These are phyloP conservation scores for Platycnemis pennipes DNA, from an alignment of 2,888 invertebrate genomes.

Conservation along the genomic window DNA sequence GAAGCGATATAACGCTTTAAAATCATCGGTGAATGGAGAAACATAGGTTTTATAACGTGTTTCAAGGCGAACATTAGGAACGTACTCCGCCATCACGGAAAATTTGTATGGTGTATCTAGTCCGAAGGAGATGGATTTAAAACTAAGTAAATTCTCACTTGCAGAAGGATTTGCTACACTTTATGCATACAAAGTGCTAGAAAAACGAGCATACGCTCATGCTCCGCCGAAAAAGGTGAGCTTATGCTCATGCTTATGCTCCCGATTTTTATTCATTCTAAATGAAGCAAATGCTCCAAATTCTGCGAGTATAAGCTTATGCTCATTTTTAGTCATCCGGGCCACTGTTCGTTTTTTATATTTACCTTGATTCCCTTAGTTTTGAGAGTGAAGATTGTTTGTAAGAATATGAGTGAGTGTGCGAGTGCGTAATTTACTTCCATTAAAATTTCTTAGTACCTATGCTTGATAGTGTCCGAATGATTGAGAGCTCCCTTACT, in stretches of 20 bases:
- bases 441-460: too few relatives aligned
- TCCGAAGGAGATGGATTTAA: background rate
- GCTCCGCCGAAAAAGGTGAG: background rate
- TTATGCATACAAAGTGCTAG: slow-evolving; percentile 11
- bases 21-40: background rate
- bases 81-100: background rate
- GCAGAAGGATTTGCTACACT: background rate
- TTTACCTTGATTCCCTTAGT: too few relatives aligned
- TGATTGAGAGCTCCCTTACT: too few relatives aligned
- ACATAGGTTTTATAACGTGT: background rate
- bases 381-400: too few relatives aligned
- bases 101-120: background rate
- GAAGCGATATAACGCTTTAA: background rate
- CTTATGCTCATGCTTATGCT: background rate
- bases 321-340: background rate
- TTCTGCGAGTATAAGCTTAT: slow-evolving; percentile 65
- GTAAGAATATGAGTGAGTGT: too few relatives aligned
- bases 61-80: background rate
- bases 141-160: background rate
- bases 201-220: background rate
- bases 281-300: background rate
- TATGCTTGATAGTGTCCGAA: too few relatives aligned
- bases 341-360: too few relatives aligned
- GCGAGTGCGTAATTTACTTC: too few relatives aligned
- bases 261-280: too few relatives aligned